Base-by-base conservation (phyloP, 2,888 invertebrate species). In the Apodemia mormo region DNA sequence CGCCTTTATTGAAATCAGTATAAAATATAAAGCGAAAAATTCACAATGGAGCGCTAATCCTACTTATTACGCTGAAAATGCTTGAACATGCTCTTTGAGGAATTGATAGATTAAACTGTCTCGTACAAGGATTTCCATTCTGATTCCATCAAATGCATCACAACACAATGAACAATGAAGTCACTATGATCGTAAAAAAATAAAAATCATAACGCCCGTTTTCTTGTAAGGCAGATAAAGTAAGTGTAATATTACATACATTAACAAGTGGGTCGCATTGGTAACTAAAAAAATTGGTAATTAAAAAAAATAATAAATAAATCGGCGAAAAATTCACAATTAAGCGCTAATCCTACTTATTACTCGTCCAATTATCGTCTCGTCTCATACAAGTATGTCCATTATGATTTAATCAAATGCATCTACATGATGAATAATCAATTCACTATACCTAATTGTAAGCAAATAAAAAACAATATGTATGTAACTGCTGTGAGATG, bases 91-190 rank as follows among this genome's bases (percentile, higher is more conserved):
- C 33, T 37, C 61, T 61, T 61, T 37, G 14, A 33, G 61, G 14
- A 61, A 61, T 61, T 61, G 61, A 61, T 61, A 33, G 61, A 61
- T 61, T 37, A 61, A 61, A 37, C 33, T 61, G 33, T 61, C 61
- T 61, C 14, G 61, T 61, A 61, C 37, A 61, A 37, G 33, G 14
- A 37, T 33, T 33, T 61, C 61, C 33, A 14, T 61, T 61, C 61
- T n/a, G 61, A 61, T 61, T 30, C 33, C 12, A 61, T 61, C 61
- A 61, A 33, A 33, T 61, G 14, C 33, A 61, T 33, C 30, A 14
- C 30, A 14, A 33, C 14, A 61, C 61, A 61, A n/a, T 37, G 33
- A 29, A 10, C 33, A 14, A 33, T 61, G 0, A 14, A 61, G 33
- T 61, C n/a, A 52, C 14, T 52, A n/a, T 52, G 2, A n/a, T 4